Base-by-base conservation (phyloP, 2,888 invertebrate species). In the Acronicta psi region DNA sequence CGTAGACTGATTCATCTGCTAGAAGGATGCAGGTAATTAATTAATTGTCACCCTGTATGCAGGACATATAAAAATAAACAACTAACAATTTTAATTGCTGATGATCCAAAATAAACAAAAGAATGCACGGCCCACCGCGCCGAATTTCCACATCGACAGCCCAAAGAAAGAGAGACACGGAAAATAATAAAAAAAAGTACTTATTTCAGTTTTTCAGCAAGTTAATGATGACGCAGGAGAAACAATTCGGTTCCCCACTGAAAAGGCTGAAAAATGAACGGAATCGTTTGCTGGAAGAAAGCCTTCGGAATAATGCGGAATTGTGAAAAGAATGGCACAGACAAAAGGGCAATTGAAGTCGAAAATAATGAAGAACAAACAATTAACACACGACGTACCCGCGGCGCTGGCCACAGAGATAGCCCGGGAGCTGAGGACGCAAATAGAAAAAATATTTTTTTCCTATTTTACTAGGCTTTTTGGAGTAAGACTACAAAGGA, bases 341-440 rank as follows among this genome's bases (percentile, higher is more conserved):
- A 94, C 93, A 94, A 94, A 91, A 86, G 89, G 93, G 93, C 92
- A 94, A 93, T 93, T 94, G 93, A 94, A 94, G 92, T 87, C 85
- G 88, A 90, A 89, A 89, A 93, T 94, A 93, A 94, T 93, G 92
- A 88, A 89, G 83, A 88, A 91, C 91, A 92, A 93, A 94, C 93
- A 94, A 93, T 94, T 93, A 93, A 92, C 92, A 93, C 92, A 89
- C 88, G 87, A 81, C 82, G 77, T 80, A 79, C 76, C 78, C 71
- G 74, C 61, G 69, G 71, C 65, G 56, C 63, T 59, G 71, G 59
- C 65, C 75, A 58, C 46, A 52, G 52, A 46, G 41, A 11, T 73
- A 73, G 78, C 14, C 13, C 50, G 53, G 69, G 79, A 81, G 80
- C 49, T 53, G n/a, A 53, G 41, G 20, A 36, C 14, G 13, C 1